phyloP scores from a whole-genome alignment of 2,888 invertebrate genomes.

The Cataglyphis cursor region DNA sequence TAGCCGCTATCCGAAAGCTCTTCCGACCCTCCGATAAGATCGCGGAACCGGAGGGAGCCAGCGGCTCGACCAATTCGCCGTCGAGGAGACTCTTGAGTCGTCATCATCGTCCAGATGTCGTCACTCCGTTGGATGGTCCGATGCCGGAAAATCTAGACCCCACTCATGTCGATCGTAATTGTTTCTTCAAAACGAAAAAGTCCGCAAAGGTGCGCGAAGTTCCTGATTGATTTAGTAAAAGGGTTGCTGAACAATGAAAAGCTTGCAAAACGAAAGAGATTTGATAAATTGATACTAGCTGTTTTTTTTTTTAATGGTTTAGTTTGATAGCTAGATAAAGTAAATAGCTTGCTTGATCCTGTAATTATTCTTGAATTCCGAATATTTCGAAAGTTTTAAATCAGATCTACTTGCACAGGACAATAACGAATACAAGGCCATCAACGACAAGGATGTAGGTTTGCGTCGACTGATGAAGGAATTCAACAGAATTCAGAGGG shows the following conservation, averaged over 20 bases:
- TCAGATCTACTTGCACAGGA: constrained; percentile 55
- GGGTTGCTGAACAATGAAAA: not conserved
- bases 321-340: not conserved
- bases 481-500: constrained; percentile 92
- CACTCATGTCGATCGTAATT: constrained; percentile 77
- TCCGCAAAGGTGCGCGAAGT: constrained; percentile 74
- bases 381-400: constrained; percentile 15
- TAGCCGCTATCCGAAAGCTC: constrained; percentile 93
- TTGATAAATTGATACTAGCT: not conserved
- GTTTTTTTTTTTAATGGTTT: not conserved
- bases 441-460: constrained; percentile 89
- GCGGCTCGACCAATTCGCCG: constrained; percentile 89
- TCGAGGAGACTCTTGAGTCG: constrained; percentile 87
- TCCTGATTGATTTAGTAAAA: not conserved
- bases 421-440: constrained; percentile 56
- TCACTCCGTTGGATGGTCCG: constrained; percentile 83
- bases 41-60: constrained; percentile 75
- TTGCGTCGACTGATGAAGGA: constrained; percentile 95
- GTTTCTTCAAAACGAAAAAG: constrained; percentile 84
- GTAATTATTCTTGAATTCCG: not conserved
- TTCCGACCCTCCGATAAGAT: constrained; percentile 92
- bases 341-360: constrained; percentile 9
- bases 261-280: not conserved
- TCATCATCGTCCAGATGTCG: constrained; percentile 83
- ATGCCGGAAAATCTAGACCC: constrained; percentile 81